Percentiles rank a stretch among this genome's conserved stretches.
Evolutionary conservation across 2,797 vertebrate species (phyloP).

Genomic region (Chloroceryle inda): DNA sequence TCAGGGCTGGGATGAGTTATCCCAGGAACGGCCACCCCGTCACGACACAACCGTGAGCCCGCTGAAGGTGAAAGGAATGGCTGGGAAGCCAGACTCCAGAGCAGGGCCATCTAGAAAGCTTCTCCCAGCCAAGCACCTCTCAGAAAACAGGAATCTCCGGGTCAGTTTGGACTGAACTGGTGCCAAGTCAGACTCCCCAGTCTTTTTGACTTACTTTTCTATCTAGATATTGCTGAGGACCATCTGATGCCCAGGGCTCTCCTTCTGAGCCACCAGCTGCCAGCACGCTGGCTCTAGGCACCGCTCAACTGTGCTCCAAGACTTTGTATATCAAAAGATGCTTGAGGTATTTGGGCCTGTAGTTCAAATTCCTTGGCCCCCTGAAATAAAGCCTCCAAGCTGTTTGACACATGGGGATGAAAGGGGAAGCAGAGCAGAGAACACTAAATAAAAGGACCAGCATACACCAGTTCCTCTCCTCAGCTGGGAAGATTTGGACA

Average conservation of each 20-base stretch:
- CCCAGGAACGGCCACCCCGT: not conserved
- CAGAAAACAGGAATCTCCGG: not conserved
- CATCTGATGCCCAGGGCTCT: not conserved
- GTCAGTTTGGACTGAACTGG: not conserved
- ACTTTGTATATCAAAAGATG: not conserved
- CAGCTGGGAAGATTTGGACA: conserved; percentile 60
- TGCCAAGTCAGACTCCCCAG: not conserved
- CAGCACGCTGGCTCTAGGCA: not conserved
- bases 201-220: not conserved
- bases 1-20: not conserved
- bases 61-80: not conserved
- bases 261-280: not conserved
- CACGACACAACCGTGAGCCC: not conserved
- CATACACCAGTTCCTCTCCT: conserved; percentile 14
- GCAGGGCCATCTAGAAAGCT: not conserved
- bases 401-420: conserved; percentile 63
- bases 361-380: conserved; percentile 36
- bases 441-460: conserved; percentile 13
- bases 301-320: not conserved
- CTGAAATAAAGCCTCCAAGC: conserved; percentile 41
- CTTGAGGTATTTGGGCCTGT: not conserved
- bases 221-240: not conserved
- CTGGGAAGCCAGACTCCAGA: not conserved
- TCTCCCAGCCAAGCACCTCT: not conserved
- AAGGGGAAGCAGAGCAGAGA: conserved; percentile 30